These are phyloP conservation scores for Mallotus villosus DNA, from an alignment of 2,797 vertebrate species.

Conservation along the genomic window DNA sequence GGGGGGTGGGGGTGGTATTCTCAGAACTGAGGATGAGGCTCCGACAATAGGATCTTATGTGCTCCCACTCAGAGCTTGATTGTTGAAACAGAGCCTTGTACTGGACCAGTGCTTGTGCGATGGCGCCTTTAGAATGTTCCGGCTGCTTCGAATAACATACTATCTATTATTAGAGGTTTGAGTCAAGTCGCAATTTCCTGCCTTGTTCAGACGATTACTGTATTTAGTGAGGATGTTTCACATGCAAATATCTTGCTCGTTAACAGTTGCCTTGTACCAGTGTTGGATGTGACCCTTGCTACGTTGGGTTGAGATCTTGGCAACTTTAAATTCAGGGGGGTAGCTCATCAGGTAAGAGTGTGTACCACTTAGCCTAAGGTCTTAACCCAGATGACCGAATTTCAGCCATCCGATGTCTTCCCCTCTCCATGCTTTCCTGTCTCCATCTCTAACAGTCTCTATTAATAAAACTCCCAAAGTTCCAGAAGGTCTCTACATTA, in stretches of 20 bases:
- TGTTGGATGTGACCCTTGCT: slow-evolving; percentile 23
- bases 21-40: slow-evolving; percentile 19
- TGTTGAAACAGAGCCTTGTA: slow-evolving; percentile 17
- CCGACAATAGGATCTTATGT: slow-evolving; percentile 16
- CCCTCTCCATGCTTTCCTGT: too few relatives aligned
- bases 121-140: slow-evolving; percentile 4
- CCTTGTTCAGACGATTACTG: slow-evolving; percentile 15
- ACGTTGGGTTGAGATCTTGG: slow-evolving; percentile 24
- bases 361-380: too few relatives aligned
- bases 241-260: slow-evolving; percentile 23
- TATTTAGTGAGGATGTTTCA: slow-evolving; percentile 22
- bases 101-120: slow-evolving; percentile 3
- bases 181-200: slow-evolving; percentile 30
- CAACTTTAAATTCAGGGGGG: too few relatives aligned
- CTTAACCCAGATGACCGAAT: too few relatives aligned
- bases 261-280: slow-evolving; percentile 20
- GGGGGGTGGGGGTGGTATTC: background rate
- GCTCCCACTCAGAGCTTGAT: slow-evolving; percentile 7
- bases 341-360: too few relatives aligned
- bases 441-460: too few relatives aligned
- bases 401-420: too few relatives aligned
- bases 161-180: slow-evolving; percentile 21
- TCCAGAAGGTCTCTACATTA: too few relatives aligned
- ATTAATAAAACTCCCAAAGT: too few relatives aligned
- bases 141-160: slow-evolving; percentile 16